Conservation (phyloP, 2,113 vertebrate genomes). For the Festucalex cinctus region DNA sequence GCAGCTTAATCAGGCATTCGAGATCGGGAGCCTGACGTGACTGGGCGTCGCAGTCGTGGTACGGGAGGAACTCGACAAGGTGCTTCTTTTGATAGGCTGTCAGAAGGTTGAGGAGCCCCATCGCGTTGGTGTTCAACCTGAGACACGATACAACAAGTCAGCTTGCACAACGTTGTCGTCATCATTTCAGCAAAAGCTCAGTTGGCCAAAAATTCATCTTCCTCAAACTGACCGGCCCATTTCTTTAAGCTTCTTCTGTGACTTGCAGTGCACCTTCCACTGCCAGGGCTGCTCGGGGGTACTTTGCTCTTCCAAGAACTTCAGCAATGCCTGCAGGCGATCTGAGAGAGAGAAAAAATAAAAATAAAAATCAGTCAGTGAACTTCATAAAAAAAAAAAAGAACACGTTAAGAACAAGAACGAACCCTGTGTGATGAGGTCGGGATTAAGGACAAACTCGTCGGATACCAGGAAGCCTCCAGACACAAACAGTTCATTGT, state of each 20-base stretch:
- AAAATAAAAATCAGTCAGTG: neutral
- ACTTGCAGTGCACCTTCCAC: slow-evolving; percentile 97
- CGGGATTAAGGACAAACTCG: slow-evolving; percentile 89
- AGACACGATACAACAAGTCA: slow-evolving; percentile 4
- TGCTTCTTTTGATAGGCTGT: slow-evolving; percentile 89
- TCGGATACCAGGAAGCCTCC: slow-evolving; percentile 94
- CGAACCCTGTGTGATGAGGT: slow-evolving; percentile 81
- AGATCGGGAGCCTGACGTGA: slow-evolving; percentile 87
- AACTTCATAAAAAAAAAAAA: neutral
- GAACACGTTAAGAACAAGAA: neutral
- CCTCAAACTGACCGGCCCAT: slow-evolving; percentile 80
- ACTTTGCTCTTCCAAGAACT: slow-evolving; percentile 85
- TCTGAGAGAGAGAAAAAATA: slow-evolving; percentile 66
- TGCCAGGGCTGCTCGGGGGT: slow-evolving; percentile 90
- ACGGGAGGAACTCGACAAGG: slow-evolving; percentile 92
- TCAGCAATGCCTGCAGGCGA: slow-evolving; percentile 82
- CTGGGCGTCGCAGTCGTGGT: slow-evolving; percentile 90
- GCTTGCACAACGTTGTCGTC: neutral
- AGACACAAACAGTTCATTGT: slow-evolving; percentile 92
- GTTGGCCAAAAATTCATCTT: neutral
- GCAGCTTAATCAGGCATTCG: slow-evolving; percentile 89
- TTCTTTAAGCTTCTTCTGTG: slow-evolving; percentile 95
- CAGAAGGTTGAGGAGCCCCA: slow-evolving; percentile 83
- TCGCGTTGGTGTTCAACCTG: slow-evolving; percentile 85
- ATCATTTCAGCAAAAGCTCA: neutral